These are phyloP conservation scores for Dolichopus griseipennis DNA, from an alignment of 2,888 invertebrate species.

Conservation along the genomic window DNA sequence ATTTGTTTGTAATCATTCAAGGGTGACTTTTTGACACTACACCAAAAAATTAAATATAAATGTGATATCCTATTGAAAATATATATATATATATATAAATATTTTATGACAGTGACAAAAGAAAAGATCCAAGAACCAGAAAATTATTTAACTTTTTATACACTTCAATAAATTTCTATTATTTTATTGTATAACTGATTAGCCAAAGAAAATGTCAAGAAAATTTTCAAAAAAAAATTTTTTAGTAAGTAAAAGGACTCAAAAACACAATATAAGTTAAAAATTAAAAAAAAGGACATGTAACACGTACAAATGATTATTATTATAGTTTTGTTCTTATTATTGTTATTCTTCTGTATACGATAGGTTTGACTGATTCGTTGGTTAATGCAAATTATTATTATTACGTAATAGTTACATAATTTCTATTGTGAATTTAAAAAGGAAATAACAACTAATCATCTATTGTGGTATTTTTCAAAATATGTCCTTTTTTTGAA, in stretches of 20 bases:
- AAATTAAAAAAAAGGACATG: too few relatives aligned
- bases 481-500: too few relatives aligned
- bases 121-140: neutral
- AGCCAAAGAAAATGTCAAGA: neutral
- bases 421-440: too few relatives aligned
- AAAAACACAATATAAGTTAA: too few relatives aligned
- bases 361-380: too few relatives aligned
- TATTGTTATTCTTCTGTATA: too few relatives aligned
- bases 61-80: neutral
- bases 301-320: neutral
- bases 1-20: neutral
- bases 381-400: too few relatives aligned
- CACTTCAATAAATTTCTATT: neutral
- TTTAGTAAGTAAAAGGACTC: too few relatives aligned
- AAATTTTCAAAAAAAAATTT: neutral
- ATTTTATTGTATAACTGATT: neutral
- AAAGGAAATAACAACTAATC: too few relatives aligned
- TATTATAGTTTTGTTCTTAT: too few relatives aligned
- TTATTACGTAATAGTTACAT: too few relatives aligned
- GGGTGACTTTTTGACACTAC: conserved; percentile 2
- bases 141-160: neutral
- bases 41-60: neutral
- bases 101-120: neutral
- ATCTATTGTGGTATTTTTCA: too few relatives aligned
- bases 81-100: neutral